Percentiles rank a stretch among this genome's conserved stretches.
These are phyloP conservation scores for Synanthedon tipuliformis DNA, from an alignment of 2,888 invertebrate genomes.

Conservation along the genomic window DNA sequence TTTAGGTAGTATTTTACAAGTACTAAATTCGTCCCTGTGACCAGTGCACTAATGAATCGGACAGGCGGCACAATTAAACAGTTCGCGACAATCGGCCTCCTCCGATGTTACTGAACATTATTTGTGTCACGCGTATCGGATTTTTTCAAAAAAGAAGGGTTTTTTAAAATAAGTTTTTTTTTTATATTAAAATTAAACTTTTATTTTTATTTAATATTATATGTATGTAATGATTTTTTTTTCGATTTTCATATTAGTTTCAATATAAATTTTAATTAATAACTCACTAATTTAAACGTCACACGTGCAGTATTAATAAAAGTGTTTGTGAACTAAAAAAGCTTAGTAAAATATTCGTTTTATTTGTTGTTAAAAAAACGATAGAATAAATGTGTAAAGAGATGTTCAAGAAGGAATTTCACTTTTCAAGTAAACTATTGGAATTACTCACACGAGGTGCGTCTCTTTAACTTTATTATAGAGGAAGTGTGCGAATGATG, in stretches of 20 bases:
- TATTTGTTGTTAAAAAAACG: no score
- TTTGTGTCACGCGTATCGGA: not conserved
- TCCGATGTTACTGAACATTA: slow-evolving; percentile 25
- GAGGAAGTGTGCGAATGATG: no score
- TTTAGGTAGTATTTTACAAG: not conserved
- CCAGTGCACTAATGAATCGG: slow-evolving; percentile 64
- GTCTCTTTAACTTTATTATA: not conserved
- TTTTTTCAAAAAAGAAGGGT: not conserved
- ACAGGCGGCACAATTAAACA: slow-evolving; percentile 59
- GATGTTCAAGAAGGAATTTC: slow-evolving; percentile 54
- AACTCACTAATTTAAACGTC: no score
- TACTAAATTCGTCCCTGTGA: slow-evolving; percentile 38
- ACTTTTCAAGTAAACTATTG: slow-evolving; percentile 58
- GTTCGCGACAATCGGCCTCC: slow-evolving; percentile 52
- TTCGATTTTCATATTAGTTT: not conserved
- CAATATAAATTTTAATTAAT: no score
- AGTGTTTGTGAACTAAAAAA: no score
- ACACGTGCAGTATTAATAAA: no score
- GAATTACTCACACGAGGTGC: slow-evolving; percentile 59
- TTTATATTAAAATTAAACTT: not conserved
- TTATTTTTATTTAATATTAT: not conserved
- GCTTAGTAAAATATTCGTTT: no score
- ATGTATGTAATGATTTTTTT: not conserved
- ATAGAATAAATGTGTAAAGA: slow-evolving; percentile 20
- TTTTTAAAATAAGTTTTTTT: not conserved